Conservation (phyloP, 92 coral and sea anemone genomes). For the Epizoanthus illoricatus region DNA sequence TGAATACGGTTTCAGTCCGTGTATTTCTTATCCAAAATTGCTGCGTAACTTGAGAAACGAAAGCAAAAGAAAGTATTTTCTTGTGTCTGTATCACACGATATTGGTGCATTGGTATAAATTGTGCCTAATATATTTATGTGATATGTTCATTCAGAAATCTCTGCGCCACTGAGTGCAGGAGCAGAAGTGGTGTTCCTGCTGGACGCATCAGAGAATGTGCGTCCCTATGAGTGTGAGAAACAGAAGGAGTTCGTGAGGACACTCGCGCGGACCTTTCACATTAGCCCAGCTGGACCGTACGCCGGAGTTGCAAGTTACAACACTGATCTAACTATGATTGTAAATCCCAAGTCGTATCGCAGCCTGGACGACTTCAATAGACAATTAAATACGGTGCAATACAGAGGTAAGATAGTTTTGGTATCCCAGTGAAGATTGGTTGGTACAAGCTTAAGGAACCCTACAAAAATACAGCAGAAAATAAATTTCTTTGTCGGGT, state of each 20-base stretch:
- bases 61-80: background rate
- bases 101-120: no score
- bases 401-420: slow-evolving; percentile 30
- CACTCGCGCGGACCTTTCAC: slow-evolving; percentile 54
- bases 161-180: slow-evolving; percentile 37
- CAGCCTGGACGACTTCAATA: slow-evolving; percentile 52
- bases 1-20: no score
- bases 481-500: no score
- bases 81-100: background rate
- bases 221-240: slow-evolving; percentile 53
- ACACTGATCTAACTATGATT: slow-evolving; percentile 49
- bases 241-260: slow-evolving; percentile 73
- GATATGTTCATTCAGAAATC: background rate
- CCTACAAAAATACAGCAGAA: background rate
- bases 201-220: slow-evolving; percentile 84
- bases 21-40: no score
- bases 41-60: no score
- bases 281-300: slow-evolving; percentile 62
- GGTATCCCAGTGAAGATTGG: background rate
- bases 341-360: slow-evolving; percentile 56
- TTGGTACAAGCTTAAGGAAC: background rate
- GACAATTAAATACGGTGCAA: slow-evolving; percentile 60
- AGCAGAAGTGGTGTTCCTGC: slow-evolving; percentile 71
- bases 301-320: slow-evolving; percentile 78
- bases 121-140: no score